Base-by-base conservation (phyloP, 2,888 invertebrate species). In the Lutraria lutraria region DNA sequence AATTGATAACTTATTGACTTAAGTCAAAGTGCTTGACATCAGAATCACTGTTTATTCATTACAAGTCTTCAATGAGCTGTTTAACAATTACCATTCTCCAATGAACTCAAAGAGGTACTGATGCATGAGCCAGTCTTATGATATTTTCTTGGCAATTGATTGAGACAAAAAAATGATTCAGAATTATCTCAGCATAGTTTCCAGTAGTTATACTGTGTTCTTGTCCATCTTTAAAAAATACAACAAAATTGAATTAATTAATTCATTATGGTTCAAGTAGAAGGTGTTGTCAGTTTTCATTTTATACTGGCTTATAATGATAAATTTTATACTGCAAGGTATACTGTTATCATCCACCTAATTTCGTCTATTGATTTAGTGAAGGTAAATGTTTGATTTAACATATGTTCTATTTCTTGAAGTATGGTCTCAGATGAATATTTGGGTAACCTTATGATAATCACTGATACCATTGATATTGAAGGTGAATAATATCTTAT, bases 91-190 rank as follows among this genome's bases (percentile, higher is more conserved):
- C 25, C 10, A 25, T 19, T 76, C 76, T 68, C 63, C 63, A 25
- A 68, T 68, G 63, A 68, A 68, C 25, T n/a, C 63, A 25, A 25
- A 68, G 63, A 13, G 25, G 63, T n/a, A 68, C 4, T 4, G 63
- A 68, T 4, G 25, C 63, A 82, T 2, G 13, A 53, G 56, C 53
- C 54, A 81, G 54, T n/a, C 12, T 56, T 56, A 54, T 81, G 81
- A 81, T 81, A 13, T 31, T 81, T 82, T 82, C 82, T 82, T 82
- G 60, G 60, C 82, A 60, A 34, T 60, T 29, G 34, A 10, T 56
- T 25, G 29, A 56, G 81, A 56, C 54, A 81, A 68, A 68, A 56
- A 56, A 56, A 25, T 81, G 25, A 81, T 81, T 81, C 81, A 56
- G 54, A 56, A 81, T 25, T n/a, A 56, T 29, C 25, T 8, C 54